Conservation (phyloP, 2,113 vertebrate species). For the Salvelinus sp. region DNA sequence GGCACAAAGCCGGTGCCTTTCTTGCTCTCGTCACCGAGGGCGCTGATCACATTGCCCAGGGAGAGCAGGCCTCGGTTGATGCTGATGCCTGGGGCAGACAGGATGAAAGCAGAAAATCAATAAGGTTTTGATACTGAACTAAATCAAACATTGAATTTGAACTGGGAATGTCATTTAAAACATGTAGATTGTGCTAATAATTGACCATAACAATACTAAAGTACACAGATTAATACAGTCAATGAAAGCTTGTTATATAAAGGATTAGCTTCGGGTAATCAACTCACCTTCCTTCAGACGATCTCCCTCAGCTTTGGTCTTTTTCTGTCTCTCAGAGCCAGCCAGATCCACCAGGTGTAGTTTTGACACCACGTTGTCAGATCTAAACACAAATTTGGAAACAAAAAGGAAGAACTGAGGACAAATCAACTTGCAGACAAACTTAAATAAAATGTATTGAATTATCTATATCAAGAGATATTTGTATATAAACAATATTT, state of each 20-base stretch:
- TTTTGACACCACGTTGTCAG: constrained; percentile 78
- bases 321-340: constrained; percentile 96
- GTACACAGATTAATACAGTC: no score
- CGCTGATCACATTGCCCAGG: constrained; percentile 96
- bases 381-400: constrained; percentile 43
- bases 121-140: background rate
- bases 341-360: constrained; percentile 94
- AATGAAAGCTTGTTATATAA: no score
- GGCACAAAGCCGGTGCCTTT: constrained; percentile 85
- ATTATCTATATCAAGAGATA: no score
- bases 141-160: background rate
- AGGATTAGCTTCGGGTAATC: background rate
- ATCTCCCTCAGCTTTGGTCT: constrained; percentile 96
- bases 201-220: background rate
- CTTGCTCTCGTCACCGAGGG: constrained; percentile 92
- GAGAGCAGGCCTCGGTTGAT: constrained; percentile 93
- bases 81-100: constrained; percentile 85
- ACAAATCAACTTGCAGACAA: background rate
- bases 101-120: background rate
- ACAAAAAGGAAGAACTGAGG: background rate
- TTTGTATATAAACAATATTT: background rate
- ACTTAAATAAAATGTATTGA: background rate
- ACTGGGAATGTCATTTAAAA: background rate
- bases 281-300: constrained; percentile 89
- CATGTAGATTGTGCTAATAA: background rate